Conservation (phyloP, 2,888 invertebrate genomes). For the Tipula lateralis region DNA sequence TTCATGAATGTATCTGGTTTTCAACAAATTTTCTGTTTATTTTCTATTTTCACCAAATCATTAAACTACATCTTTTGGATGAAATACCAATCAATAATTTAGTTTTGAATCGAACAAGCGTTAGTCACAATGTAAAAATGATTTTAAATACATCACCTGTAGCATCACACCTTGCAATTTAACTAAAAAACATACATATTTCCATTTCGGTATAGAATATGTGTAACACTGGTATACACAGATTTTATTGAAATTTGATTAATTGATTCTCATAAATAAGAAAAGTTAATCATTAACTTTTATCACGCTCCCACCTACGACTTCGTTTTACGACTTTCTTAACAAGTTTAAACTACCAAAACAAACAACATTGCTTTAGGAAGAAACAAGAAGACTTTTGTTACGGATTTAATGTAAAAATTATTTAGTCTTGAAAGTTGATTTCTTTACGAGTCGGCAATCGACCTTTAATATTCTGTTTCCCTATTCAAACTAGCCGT, state of each 20-base stretch:
- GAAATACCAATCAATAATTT: background rate
- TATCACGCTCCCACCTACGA: too few relatives aligned
- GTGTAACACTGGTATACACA: background rate
- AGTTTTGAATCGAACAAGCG: background rate
- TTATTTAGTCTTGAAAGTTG: too few relatives aligned
- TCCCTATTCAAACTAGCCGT: too few relatives aligned
- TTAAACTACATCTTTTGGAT: too few relatives aligned
- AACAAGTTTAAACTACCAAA: too few relatives aligned
- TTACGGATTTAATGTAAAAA: too few relatives aligned
- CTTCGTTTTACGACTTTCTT: too few relatives aligned
- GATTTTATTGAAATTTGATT: background rate
- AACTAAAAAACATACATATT: background rate
- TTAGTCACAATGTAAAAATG: background rate
- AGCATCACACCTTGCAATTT: background rate
- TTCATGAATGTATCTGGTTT: background rate
- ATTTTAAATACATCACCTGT: background rate
- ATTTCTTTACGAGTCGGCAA: too few relatives aligned
- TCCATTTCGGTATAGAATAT: background rate
- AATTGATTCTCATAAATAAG: background rate
- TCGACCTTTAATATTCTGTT: too few relatives aligned
- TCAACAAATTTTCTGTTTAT: background rate
- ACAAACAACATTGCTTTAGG: too few relatives aligned
- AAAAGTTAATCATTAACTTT: too few relatives aligned
- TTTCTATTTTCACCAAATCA: background rate
- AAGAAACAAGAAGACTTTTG: too few relatives aligned